Evolutionary conservation across 2,797 vertebrate species (phyloP).

Genomic region (Uromys caudimaculatus): DNA sequence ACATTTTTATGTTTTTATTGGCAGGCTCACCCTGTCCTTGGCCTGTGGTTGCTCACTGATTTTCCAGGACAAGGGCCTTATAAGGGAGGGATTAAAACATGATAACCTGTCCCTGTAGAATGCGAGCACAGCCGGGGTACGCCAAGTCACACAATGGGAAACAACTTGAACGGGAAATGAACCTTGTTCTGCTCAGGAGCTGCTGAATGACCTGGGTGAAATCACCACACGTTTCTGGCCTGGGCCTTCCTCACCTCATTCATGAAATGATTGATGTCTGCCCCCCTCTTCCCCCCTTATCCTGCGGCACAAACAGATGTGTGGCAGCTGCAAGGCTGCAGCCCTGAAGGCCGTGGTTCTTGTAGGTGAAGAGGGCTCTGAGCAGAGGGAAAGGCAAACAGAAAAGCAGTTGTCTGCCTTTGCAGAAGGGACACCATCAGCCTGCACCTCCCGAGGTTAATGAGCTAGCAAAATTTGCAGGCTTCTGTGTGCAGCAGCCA

Average conservation of each 20-base stretch:
- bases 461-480: background rate
- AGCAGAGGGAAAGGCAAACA: slow-evolving; percentile 15
- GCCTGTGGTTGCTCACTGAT: background rate
- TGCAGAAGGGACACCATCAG: background rate
- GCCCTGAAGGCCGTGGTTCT: background rate
- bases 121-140: background rate
- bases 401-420: slow-evolving; percentile 9
- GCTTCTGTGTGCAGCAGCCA: background rate
- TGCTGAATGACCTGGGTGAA: background rate
- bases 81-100: background rate
- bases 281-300: background rate
- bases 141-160: background rate
- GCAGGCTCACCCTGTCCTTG: background rate
- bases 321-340: background rate
- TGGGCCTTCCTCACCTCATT: background rate
- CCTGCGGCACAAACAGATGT: background rate
- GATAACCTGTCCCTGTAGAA: background rate
- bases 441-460: background rate
- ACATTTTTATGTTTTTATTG: background rate
- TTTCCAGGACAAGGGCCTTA: background rate
- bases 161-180: background rate
- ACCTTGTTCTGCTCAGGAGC: background rate
- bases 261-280: too few species aligned
- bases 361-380: background rate
- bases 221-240: background rate